phyloP scores from a whole-genome alignment of 2,888 invertebrate species.

The Tenthredo notha region DNA sequence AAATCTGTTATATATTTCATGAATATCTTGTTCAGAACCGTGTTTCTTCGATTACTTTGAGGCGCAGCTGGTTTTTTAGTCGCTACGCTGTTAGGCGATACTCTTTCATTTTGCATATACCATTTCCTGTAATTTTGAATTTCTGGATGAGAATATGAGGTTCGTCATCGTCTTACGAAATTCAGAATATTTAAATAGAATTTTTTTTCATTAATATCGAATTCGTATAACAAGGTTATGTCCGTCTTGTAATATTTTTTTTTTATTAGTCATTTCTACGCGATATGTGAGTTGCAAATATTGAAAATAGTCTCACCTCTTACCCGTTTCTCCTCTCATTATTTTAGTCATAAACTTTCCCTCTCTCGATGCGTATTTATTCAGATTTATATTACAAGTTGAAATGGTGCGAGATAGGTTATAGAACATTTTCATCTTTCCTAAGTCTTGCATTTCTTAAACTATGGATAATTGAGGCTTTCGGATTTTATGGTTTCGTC shows the following conservation, averaged over 20 bases:
- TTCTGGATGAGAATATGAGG: neutral
- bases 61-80: constrained; percentile 69
- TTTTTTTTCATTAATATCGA: neutral
- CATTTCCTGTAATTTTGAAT: constrained; percentile 57
- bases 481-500: neutral
- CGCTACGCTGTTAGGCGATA: constrained; percentile 66
- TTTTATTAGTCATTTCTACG: neutral
- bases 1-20: constrained; percentile 90
- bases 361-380: constrained; percentile 57
- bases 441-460: neutral
- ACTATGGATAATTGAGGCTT: neutral
- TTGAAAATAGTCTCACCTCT: constrained; percentile 60
- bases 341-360: constrained; percentile 64
- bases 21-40: constrained; percentile 89
- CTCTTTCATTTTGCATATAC: constrained; percentile 64
- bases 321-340: constrained; percentile 58
- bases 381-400: constrained; percentile 43
- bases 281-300: constrained; percentile 7
- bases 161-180: neutral
- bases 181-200: neutral
- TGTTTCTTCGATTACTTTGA: constrained; percentile 79
- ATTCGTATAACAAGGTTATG: neutral
- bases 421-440: constrained; percentile 29
- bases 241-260: neutral
- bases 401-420: constrained; percentile 53